Conservation (phyloP, 2,888 invertebrate species). For the Pogonocherus hispidulus region DNA sequence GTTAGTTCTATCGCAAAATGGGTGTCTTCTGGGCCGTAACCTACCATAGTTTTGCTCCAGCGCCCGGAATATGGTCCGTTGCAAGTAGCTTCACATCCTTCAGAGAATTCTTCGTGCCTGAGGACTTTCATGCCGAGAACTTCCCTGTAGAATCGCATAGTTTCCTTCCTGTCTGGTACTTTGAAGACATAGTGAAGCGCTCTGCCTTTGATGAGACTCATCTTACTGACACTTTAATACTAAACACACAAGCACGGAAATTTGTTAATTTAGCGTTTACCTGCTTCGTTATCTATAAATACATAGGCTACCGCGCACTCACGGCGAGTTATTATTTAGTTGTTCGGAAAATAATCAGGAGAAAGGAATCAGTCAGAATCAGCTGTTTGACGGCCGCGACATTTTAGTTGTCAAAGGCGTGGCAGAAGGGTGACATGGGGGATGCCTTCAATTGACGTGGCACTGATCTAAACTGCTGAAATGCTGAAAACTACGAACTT, state of each 20-base stretch:
- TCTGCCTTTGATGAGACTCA: slow-evolving; percentile 72
- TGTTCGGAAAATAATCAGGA: neutral
- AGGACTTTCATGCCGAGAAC: slow-evolving; percentile 97
- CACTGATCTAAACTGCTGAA: too few relatives aligned
- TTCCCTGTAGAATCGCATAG: slow-evolving; percentile 89
- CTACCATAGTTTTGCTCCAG: slow-evolving; percentile 99
- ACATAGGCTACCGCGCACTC: neutral
- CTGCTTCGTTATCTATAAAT: neutral
- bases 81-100: slow-evolving; percentile 97
- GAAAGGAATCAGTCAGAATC: neutral
- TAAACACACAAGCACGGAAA: neutral
- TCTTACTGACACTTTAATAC: slow-evolving; percentile 32
- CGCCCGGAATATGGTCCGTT: slow-evolving; percentile 98
- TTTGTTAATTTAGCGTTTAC: neutral
- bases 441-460: too few relatives aligned
- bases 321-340: too few relatives aligned
- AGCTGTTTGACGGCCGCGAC: neutral
- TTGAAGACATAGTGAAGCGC: slow-evolving; percentile 97
- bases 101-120: slow-evolving; percentile 96
- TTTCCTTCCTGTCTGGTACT: slow-evolving; percentile 89
- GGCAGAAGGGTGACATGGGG: neutral
- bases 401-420: neutral
- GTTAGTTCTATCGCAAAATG: slow-evolving; percentile 98
- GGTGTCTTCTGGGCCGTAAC: slow-evolving; percentile 94
- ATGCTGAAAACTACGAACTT: too few relatives aligned